phyloP scores from a whole-genome alignment of 1,140 invertebrate genomes.

The Papilio dardanus region DNA sequence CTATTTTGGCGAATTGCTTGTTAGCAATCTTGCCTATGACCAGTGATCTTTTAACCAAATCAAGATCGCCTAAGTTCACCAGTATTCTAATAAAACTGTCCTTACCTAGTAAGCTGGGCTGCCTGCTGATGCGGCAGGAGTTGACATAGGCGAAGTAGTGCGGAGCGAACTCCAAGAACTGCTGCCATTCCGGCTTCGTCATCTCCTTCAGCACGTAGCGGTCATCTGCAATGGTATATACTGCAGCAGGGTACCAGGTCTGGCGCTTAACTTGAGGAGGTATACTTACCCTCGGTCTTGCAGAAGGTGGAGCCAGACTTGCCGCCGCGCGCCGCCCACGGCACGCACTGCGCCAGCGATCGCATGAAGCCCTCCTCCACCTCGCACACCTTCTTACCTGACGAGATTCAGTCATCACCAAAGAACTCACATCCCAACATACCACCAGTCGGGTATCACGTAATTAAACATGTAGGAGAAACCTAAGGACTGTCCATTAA shows the following conservation, averaged over 20 bases:
- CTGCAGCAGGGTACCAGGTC: too few relatives aligned
- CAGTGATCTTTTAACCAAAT: too few relatives aligned
- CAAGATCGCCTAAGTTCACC: too few relatives aligned
- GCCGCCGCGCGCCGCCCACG: conserved; percentile 97
- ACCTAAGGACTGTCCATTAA: too few relatives aligned
- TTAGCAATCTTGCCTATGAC: too few relatives aligned
- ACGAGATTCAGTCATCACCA: background rate
- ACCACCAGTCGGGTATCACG: background rate
- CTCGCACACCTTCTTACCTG: conserved; percentile 60
- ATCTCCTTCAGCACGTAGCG: conserved; percentile 99
- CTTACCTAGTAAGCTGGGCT: conserved; percentile 93
- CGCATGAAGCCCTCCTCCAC: conserved; percentile 86
- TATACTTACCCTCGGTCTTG: conserved; percentile 91
- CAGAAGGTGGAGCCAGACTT: conserved; percentile 98
- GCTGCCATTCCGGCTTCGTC: conserved; percentile 94
- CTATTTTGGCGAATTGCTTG: too few relatives aligned
- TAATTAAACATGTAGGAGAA: background rate
- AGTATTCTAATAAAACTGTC: background rate
- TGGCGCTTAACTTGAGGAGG: too few relatives aligned
- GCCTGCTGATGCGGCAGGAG: conserved; percentile 87
- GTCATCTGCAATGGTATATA: conserved; percentile 95
- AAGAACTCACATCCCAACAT: background rate
- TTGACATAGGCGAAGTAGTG: conserved; percentile 97
- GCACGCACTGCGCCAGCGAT: conserved; percentile 94
- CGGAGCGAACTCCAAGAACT: conserved; percentile 97